phyloP scores from a whole-genome alignment of 2,113 vertebrate species.

The Lepus americanus region DNA sequence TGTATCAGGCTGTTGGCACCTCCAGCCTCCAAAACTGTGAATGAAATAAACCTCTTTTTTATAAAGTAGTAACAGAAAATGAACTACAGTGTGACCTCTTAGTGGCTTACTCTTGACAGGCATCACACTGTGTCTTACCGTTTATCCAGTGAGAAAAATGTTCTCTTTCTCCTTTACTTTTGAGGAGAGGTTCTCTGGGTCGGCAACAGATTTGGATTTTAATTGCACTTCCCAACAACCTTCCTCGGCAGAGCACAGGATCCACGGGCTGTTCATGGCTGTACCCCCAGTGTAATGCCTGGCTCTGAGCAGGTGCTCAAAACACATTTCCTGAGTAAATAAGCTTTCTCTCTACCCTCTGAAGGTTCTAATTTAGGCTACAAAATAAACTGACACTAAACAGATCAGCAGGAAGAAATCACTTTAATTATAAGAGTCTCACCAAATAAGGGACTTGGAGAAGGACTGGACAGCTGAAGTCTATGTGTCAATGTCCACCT shows the following conservation, averaged over 20 bases:
- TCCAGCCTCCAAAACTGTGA: no score
- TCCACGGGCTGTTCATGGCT: rapidly evolving
- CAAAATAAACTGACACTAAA: background rate
- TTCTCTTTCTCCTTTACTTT: background rate
- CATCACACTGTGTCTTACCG: background rate
- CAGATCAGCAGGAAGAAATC: background rate
- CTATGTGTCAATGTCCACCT: background rate
- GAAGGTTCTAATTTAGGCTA: background rate
- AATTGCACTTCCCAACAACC: background rate
- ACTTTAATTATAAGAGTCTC: background rate
- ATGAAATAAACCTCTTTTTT: no score
- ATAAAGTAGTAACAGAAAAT: no score
- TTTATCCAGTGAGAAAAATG: background rate
- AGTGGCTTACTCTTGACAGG: background rate
- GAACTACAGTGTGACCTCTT: background rate
- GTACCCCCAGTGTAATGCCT: rapidly evolving
- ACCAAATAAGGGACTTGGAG: background rate
- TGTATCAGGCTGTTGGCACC: no score
- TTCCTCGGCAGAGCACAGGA: background rate
- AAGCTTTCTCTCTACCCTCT: background rate
- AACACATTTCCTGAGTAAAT: background rate
- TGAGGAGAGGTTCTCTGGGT: background rate
- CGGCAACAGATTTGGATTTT: background rate
- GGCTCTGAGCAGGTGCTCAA: background rate
- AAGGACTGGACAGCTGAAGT: background rate